Evolutionary conservation across 2,113 vertebrate genomes (phyloP), one percentile per base, ranked within the genome.

Genomic region (Physeter macrocephalus): DNA sequence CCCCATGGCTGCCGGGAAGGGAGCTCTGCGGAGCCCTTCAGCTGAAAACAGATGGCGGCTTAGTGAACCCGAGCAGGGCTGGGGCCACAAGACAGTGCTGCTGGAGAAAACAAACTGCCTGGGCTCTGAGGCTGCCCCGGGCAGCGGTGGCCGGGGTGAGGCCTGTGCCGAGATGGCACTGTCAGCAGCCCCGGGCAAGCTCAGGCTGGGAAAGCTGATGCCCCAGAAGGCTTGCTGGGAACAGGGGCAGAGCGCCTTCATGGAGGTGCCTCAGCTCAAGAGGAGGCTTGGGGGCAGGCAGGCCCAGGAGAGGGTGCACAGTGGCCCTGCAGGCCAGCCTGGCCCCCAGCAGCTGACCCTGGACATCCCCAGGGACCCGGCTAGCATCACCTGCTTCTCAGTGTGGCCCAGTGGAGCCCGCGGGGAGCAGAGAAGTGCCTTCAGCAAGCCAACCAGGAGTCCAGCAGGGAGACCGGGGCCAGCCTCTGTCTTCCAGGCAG

Each of bases 391-490:
- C 0, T 99, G 99, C 96, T 99, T 99, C 57, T 98, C 99, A 31
- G 98, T 98, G 34, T 96, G 99, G 97, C 98, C 99, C 9, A 97
- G 95, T 18, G 84, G 97, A 93, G 84, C 78, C 34, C 94, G 43
- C 27, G 97, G 97, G 12, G 98, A 99, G 52, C 99, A 99, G 97
- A 99, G 98, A 96, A 99, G 99, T 31, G 99, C 99, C 74, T 99
- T 99, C 97, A 99, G 99, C 96, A 99, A 99, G 96, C 99, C 99
- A 8, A 98, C 72, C 77, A 99, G 98, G 96, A 98, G 96, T 91
- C 93, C 97, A 20, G 97, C 96, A 94, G 97, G 98, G 39, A 97
- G 97, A 34, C 94, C 95, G 31, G 84, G 84, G 11, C 83, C 96
- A 27, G 85, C 75, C 92, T 96, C 98, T 5, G 82, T 97, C 95